A percentile compares a stretch with the other conserved stretches of the same genome.
Conservation (phyloP, 1,140 invertebrate species). For the Neuroterus valhalla region DNA sequence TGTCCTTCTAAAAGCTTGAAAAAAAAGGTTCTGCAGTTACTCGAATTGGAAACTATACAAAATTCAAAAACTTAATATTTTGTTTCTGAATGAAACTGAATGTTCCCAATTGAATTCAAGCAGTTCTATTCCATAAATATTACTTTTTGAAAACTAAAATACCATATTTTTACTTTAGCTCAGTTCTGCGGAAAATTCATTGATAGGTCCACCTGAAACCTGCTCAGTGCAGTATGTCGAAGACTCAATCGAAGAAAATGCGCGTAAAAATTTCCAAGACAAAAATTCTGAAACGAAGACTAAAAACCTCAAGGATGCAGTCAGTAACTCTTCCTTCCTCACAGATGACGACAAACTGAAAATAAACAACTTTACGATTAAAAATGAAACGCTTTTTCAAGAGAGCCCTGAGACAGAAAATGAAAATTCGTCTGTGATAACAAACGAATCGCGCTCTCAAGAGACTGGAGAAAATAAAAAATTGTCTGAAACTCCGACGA, state of each 20-base stretch:
- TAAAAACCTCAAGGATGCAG: not conserved
- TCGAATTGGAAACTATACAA: too few species aligned
- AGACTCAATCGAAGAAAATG: not conserved
- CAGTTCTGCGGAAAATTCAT: not conserved
- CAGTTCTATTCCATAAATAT: not conserved
- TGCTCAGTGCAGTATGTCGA: not conserved
- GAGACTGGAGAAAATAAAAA: not conserved
- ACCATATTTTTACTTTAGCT: not conserved
- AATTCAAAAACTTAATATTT: too few species aligned
- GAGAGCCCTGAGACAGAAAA: not conserved
- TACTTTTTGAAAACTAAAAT: not conserved
- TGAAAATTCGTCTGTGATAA: not conserved
- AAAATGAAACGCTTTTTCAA: not conserved
- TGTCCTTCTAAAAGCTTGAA: too few species aligned
- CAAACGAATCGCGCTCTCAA: not conserved
- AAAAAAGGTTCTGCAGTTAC: too few species aligned
- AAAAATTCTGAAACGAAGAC: not conserved
- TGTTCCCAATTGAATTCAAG: too few species aligned
- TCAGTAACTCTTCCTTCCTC: not conserved
- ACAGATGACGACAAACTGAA: slow-evolving; percentile 4
- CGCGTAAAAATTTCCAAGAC: not conserved
- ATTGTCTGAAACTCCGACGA: not conserved
- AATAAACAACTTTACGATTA: not conserved
- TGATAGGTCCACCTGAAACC: not conserved
- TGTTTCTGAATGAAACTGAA: too few species aligned